Evolutionary conservation across 2,888 invertebrate species (phyloP).

Genomic region (Leptinotarsa rubiginosa): DNA sequence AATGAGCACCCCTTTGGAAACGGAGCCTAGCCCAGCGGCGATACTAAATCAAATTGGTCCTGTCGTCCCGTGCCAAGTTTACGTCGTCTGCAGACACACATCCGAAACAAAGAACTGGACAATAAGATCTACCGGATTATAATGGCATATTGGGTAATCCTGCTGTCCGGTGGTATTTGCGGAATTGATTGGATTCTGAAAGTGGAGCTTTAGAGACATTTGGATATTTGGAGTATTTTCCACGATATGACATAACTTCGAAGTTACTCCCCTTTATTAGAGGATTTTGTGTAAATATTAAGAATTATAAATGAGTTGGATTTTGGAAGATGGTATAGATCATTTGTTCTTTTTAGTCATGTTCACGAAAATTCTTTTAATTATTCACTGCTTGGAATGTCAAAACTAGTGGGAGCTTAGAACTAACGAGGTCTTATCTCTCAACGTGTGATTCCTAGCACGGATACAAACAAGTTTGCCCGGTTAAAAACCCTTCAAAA

Average conservation of each 20-base stretch:
- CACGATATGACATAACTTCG: not conserved
- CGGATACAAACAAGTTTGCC: no score
- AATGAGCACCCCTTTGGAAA: slow-evolving; percentile 7
- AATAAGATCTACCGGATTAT: slow-evolving; percentile 17
- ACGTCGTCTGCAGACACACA: slow-evolving; percentile 20
- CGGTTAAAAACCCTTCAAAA: no score
- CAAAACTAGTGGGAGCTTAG: no score
- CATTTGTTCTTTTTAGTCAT: no score
- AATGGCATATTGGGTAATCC: slow-evolving; percentile 17
- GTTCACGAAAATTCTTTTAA: no score
- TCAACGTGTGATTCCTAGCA: no score
- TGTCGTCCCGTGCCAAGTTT: slow-evolving; percentile 20
- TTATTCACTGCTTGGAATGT: no score
- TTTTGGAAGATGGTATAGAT: no score
- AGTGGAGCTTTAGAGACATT: not conserved
- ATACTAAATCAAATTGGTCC: slow-evolving; percentile 8
- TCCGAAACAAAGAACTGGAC: slow-evolving; percentile 7
- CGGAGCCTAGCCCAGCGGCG: not conserved
- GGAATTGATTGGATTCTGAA: slow-evolving; percentile 4
- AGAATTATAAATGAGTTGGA: no score
- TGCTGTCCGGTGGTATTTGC: not conserved
- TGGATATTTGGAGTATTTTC: not conserved
- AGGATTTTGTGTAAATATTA: not conserved
- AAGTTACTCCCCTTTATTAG: not conserved
- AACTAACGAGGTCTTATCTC: no score